These are phyloP conservation scores for Hypselothyrea guttata DNA, from an alignment of 2,888 invertebrate genomes.

Conservation along the genomic window DNA sequence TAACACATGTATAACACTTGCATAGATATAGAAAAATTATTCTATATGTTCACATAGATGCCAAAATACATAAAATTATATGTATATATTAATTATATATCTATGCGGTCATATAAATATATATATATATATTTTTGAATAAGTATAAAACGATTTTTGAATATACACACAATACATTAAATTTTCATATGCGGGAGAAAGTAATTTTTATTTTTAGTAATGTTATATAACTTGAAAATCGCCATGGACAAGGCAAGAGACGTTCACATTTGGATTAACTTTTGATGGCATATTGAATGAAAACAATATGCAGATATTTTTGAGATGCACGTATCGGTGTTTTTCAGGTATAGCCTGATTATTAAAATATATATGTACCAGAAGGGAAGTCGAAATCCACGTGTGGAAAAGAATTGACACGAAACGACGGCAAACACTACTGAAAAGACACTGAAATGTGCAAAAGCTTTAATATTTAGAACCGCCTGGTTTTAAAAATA, in stretches of 20 bases:
- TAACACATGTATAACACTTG: slow-evolving; percentile 1
- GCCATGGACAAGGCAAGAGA: not conserved
- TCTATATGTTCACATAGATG: too few species aligned
- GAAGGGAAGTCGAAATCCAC: slow-evolving; percentile 52
- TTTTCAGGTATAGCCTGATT: not conserved
- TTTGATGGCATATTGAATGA: too few species aligned
- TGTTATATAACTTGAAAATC: slow-evolving; percentile 1
- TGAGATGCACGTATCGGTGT: not conserved
- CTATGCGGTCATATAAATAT: slow-evolving; percentile 9
- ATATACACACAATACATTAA: not conserved
- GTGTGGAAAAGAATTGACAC: slow-evolving; percentile 60
- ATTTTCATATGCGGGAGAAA: not conserved
- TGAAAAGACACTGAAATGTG: slow-evolving; percentile 77
- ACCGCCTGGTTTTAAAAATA: slow-evolving; percentile 73
- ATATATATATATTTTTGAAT: slow-evolving; percentile 22
- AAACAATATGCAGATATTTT: too few species aligned
- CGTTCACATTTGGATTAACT: too few species aligned
- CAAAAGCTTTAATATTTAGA: slow-evolving; percentile 70
- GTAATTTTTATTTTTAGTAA: slow-evolving; percentile 1
- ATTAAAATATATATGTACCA: slow-evolving; percentile 32
- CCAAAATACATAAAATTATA: too few species aligned
- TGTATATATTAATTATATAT: slow-evolving; percentile 5
- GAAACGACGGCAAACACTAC: slow-evolving; percentile 79
- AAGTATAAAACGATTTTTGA: not conserved
- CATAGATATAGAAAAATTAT: not conserved